Evolutionary conservation across 2,888 invertebrate genomes (phyloP), one percentile per base, ranked within the genome.

Genomic region (Furcula furcula): DNA sequence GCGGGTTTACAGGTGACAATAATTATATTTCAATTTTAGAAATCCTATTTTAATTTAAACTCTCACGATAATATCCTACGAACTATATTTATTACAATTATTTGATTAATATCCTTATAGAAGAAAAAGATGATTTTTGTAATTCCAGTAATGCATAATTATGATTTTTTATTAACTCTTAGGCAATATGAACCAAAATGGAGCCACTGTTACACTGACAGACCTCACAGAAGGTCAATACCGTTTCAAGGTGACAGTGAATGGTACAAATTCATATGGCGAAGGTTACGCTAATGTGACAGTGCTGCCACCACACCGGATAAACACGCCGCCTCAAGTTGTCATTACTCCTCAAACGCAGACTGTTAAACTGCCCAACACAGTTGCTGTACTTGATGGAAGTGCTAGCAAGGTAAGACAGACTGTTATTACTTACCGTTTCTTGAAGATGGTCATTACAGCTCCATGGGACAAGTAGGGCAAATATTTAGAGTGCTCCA

Each of bases 241-340:
- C 75, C 93, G 93, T 5, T 97, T 98, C 72, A 96, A 96, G 77
- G 84, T 89, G 51, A 92, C 93, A 2, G 98, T 97, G 0, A 95
- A 94, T n/a, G 94, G 94, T 4, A 92, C 93, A 0, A 91, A 90
- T 48, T 92, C 93, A 0, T 94, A 92, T 58, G 96, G 96, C 2
- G 95, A 95, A 68, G 93, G 95, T 0, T 93, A 92, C 54, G 97
- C 96, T 0, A 98, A 98, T 72, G 95, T 98, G 2, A 97, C 96
- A 0, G 98, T 98, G 7, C 70, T 94, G 53, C 95, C 97, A 63
- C 95, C 94, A 19, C 93, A 94, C 39, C 89, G 97, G 36, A 92
- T 93, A 36, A 98, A 98, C 77, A 92, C 92, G 46, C 92, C 95
- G 0, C 98, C 98, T 0, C 91, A 93, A 38, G 97, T 96, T 1